Evolutionary conservation across 2,797 vertebrate genomes (phyloP).

Genomic region (Macrochelys suwanniensis): DNA sequence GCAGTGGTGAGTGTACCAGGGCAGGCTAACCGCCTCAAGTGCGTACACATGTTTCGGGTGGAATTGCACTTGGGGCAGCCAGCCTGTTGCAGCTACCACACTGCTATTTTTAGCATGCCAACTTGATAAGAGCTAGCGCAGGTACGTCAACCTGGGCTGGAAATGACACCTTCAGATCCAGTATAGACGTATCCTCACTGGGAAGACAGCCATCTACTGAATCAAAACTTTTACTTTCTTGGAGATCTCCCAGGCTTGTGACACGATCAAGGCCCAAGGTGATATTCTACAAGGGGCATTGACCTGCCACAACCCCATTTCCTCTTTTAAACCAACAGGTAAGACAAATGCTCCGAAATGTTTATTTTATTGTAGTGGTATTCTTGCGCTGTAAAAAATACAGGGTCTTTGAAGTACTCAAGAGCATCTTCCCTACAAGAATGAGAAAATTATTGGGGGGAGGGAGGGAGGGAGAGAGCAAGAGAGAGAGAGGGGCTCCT

Average conservation of each 20-base stretch:
- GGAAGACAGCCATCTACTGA: background rate
- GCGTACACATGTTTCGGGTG: background rate
- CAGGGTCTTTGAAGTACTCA: background rate
- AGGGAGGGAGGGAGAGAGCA: background rate
- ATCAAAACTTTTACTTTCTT: background rate
- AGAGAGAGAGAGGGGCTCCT: background rate
- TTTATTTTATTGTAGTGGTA: slow-evolving; percentile 7
- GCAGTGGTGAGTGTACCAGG: background rate
- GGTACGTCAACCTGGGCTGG: background rate
- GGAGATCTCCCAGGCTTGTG: background rate
- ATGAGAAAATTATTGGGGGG: background rate
- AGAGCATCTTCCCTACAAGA: background rate
- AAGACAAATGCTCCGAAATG: slow-evolving; percentile 1
- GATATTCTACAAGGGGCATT: background rate
- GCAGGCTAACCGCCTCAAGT: background rate
- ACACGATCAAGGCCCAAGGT: background rate
- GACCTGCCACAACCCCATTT: background rate
- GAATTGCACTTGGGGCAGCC: background rate
- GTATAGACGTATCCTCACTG: background rate
- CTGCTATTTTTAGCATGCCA: background rate
- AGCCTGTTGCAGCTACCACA: background rate
- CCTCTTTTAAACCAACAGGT: background rate
- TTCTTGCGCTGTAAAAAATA: slow-evolving; percentile 32
- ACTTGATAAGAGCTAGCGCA: background rate
- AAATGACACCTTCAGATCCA: background rate